phyloP scores from a whole-genome alignment of 2,888 invertebrate genomes.

The Crematogaster levior region DNA sequence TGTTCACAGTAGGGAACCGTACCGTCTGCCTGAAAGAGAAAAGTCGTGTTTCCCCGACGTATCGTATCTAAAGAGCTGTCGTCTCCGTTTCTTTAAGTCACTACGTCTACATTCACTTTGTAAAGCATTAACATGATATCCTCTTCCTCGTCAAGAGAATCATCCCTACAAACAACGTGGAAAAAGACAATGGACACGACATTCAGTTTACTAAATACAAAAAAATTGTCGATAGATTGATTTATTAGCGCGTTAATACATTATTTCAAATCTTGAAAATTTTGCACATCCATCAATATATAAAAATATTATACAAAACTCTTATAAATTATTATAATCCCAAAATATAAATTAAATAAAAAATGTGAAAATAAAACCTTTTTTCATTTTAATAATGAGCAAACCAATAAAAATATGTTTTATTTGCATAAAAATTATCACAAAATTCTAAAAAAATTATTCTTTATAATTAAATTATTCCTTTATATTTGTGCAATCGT shows the following conservation, averaged over 20 bases:
- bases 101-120: constrained; percentile 67
- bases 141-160: constrained; percentile 5
- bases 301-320: background rate
- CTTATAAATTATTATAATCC: background rate
- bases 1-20: constrained; percentile 64
- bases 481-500: too few species aligned
- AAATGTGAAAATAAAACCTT: background rate
- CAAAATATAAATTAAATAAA: background rate
- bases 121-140: constrained; percentile 30
- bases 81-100: constrained; percentile 66
- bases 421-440: too few species aligned
- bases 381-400: background rate
- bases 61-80: constrained; percentile 73
- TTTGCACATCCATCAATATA: background rate
- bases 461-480: background rate
- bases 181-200: background rate
- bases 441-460: too few species aligned
- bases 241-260: background rate
- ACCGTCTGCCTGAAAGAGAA: constrained; percentile 71
- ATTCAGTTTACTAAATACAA: background rate
- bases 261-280: background rate
- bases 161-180: background rate
- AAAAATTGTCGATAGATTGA: background rate
- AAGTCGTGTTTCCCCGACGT: constrained; percentile 71
- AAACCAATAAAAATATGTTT: too few species aligned